A percentile compares a stretch with the other conserved stretches of the same genome.
Conservation (phyloP, 2,888 invertebrate species). For the Hemicrepidius hirtus region DNA sequence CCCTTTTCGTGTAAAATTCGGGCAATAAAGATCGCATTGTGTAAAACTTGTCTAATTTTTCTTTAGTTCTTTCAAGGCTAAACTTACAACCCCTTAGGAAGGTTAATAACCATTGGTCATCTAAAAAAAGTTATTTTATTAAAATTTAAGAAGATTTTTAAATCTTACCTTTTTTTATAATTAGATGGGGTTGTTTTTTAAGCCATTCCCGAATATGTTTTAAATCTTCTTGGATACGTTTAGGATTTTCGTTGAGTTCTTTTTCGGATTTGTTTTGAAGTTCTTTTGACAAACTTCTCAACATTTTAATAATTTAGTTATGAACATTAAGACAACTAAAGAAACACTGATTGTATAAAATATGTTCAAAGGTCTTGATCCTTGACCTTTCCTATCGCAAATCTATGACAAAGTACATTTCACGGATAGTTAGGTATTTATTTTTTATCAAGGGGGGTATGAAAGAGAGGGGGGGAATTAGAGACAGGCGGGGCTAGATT, state of each 20-base stretch:
- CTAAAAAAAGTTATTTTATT: no score
- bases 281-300: constrained; percentile 65
- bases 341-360: no score
- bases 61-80: constrained; percentile 74
- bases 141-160: no score
- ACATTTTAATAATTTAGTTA: constrained; percentile 3
- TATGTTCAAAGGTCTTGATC: no score
- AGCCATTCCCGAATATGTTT: constrained; percentile 75
- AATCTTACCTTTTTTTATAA: constrained; percentile 75
- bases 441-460: no score
- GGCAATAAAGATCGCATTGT: constrained; percentile 75
- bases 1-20: constrained; percentile 74
- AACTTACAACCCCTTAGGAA: constrained; percentile 76
- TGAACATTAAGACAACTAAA: no score
- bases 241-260: constrained; percentile 75
- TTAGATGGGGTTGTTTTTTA: constrained; percentile 75
- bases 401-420: no score
- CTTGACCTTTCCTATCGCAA: no score
- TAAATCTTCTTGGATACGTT: constrained; percentile 71
- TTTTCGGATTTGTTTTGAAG: constrained; percentile 72
- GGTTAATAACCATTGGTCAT: constrained; percentile 74
- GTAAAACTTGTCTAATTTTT: constrained; percentile 77
- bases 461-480: no score
- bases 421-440: no score
- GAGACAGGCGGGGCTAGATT: no score